Evolutionary conservation across 2,797 vertebrate species (phyloP), one percentile per base, ranked within the genome.

Genomic region (Pipistrellus pygmaeus): DNA sequence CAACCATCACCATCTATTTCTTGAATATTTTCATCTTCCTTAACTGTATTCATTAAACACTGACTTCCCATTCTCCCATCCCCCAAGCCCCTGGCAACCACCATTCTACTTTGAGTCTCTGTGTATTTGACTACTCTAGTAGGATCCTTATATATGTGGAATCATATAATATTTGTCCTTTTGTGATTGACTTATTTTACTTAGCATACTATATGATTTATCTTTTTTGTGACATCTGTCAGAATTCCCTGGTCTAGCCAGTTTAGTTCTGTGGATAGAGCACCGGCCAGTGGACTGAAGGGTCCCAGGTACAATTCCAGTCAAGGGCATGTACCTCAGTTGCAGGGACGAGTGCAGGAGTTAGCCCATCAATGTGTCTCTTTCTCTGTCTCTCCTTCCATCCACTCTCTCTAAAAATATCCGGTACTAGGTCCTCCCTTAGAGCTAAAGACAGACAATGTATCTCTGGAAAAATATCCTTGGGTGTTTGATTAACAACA

Each of bases 161-260:
- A 27, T 75, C 64, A 78, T 71, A n/a, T 5, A 41, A 2, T 93
- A 51, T 84, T 84, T 90, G 27, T 77, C 68, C 4, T 85, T 85
- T 85, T 69, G 51, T 87, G 72, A 57, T 62, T 90, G 48, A 21
- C 46, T 72, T 83, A 81, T 84, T 88, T 93, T 11, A 84, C 21
- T 48, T 77, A 84, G 12, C 30, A 55, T 46, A 25, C 11, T 85
- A 85, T 51, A 85, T 17, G 55, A 17, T 75, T 81, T 44, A 82
- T 75, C 30, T 66, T n/a, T 82, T 62, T 62, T 62, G 57, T 81
- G 62, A 62, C 8, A n/a, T 25, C 27, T 48, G 35, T 30, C 35
- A 44, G 38, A 46, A 82, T n/a, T 46, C 23, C 18, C 11, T 60
- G 57, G 25, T 25, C 23, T 60, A 27, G 57, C 25, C 57, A 60